These are phyloP conservation scores for Recurvirostra avosetta DNA, from an alignment of 2,113 vertebrate species.

Conservation along the genomic window DNA sequence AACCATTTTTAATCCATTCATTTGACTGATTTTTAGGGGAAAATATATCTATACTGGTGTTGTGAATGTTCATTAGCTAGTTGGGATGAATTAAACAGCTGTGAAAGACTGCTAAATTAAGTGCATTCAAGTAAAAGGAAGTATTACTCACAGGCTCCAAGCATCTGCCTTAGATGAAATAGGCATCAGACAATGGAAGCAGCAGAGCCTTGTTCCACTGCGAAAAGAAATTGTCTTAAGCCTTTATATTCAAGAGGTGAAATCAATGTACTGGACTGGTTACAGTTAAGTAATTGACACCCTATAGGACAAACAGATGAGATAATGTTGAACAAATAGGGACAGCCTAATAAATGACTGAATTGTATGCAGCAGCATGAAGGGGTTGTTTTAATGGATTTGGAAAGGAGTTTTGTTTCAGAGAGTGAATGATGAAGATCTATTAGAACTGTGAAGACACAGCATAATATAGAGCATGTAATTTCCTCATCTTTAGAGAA, in stretches of 20 bases:
- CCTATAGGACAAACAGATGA: neutral
- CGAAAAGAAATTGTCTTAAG: neutral
- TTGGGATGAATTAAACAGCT: neutral
- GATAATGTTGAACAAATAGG: neutral
- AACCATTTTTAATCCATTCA: neutral
- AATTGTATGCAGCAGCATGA: neutral
- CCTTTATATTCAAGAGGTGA: neutral
- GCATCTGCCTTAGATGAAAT: neutral
- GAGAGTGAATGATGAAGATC: neutral
- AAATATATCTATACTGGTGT: neutral
- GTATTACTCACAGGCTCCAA: neutral
- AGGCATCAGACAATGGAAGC: neutral
- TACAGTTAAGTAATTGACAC: neutral
- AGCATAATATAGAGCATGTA: neutral
- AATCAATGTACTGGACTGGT: neutral
- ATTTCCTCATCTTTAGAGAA: neutral
- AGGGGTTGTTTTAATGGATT: neutral
- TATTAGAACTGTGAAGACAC: neutral
- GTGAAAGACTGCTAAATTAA: constrained; percentile 13
- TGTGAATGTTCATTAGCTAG: neutral
- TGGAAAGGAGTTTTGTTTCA: neutral
- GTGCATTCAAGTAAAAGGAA: neutral
- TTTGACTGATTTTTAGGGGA: neutral
- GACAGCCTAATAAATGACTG: neutral
- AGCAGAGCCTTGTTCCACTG: neutral